Evolutionary conservation across 1,140 invertebrate species (phyloP), one percentile per base, ranked within the genome.

Genomic region (Drosophila sp.): DNA sequence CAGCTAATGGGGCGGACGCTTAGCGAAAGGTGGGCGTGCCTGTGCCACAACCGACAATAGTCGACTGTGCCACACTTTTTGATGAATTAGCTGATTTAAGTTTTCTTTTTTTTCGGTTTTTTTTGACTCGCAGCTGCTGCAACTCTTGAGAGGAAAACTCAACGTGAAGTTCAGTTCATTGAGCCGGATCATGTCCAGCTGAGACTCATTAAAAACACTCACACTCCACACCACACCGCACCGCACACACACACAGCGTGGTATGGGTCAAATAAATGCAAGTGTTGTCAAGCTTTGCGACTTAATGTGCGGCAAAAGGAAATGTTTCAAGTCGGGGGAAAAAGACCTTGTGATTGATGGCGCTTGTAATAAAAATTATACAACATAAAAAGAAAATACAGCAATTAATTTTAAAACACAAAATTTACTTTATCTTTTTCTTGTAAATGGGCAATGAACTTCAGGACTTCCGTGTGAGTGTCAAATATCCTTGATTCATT

Each of bases 401-500:
- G 29, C 47, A 81, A 77, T 74, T 74, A 63, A 70, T 77, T 74
- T 61, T 56, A 27, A 60, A 60, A 44, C 70, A 41, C 27, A 70
- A 66, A 58, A 40, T 38, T 54, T 25, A 58, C 32, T 67, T 58
- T 1, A 54, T 29, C 29, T 30, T 73, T 68, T 95, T 96, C 95
- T 95, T 94, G 94, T 95, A 50, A 50, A 95, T 95, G 95, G 95
- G 95, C 95, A 96, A 96, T 96, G 94, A 95, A 96, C 96, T 95
- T 95, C 95, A 94, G 95, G 95, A 95, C 95, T 95, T 94, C 95
- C 95, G 95, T 95, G 95, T 95, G 95, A 96, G 94, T 96, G 95
- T 95, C 95, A 74, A 32, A n/a, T 27, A 8, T 50, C 23, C 35
- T 38, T 10, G 8, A 38, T 2, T 3, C 35, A 11, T 38, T 38